Conservation (phyloP, 2,888 invertebrate genomes). For the Tribolium freemani region DNA sequence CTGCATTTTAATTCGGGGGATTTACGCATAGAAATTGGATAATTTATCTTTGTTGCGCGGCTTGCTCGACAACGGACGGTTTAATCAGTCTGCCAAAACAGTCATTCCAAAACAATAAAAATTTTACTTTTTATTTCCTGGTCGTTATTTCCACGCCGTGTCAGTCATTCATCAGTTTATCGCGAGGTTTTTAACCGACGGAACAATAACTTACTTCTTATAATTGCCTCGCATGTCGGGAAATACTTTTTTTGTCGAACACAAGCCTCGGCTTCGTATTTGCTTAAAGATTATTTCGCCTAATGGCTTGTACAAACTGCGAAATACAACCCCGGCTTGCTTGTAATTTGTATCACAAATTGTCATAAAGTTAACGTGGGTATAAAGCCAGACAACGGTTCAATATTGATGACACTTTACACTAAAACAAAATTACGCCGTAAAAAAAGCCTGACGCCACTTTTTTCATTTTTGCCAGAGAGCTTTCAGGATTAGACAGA, state of each 20-base stretch:
- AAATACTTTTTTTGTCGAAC: not conserved
- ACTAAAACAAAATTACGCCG: conserved; percentile 6
- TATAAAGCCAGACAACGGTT: not conserved
- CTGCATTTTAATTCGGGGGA: conserved; percentile 43
- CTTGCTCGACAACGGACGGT: conserved; percentile 14
- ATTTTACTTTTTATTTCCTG: not conserved
- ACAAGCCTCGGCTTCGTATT: not conserved
- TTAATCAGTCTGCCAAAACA: conserved; percentile 25
- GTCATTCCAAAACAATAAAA: not conserved
- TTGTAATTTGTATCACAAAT: not conserved
- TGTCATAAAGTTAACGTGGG: not conserved
- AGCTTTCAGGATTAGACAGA: not conserved
- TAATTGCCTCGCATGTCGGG: conserved; percentile 14
- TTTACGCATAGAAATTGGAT: conserved; percentile 45
- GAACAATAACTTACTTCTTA: not conserved
- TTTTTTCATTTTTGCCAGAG: not conserved
- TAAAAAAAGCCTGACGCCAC: conserved; percentile 10
- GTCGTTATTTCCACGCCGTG: not conserved
- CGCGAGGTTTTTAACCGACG: conserved; percentile 2
- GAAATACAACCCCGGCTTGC: not conserved
- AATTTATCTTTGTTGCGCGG: conserved; percentile 39
- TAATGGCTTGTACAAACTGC: conserved; percentile 7
- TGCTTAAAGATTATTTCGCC: not conserved
- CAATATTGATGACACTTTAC: conserved; percentile 6
- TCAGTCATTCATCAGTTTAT: conserved; percentile 3